Evolutionary conservation across 1,140 invertebrate species (phyloP), one percentile per base, ranked within the genome.

Genomic region (Cherax destructor): DNA sequence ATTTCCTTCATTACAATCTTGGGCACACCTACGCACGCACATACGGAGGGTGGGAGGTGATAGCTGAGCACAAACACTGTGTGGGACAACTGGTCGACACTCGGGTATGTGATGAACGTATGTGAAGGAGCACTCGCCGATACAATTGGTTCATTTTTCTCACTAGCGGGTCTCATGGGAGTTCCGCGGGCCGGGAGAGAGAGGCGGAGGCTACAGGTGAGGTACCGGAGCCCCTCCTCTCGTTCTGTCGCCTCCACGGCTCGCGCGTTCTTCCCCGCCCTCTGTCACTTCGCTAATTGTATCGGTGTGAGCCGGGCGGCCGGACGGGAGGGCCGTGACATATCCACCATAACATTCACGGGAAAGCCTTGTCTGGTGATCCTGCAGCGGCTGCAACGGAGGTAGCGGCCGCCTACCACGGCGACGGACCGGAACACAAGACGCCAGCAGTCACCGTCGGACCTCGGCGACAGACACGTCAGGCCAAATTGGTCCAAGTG

Each of bases 121-220:
- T 91, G 89, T 74, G 81, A 77, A n/a, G 74, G 76, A 78, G 80
- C 89, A 91, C 76, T 69, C 65, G 18, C 59, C 41, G 86, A 92
- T 92, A 88, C 69, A 88, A 92, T 88, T 86, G 81, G 80, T 88
- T 88, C 88, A 92, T 88, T 92, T 92, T 84, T 92, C 86, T 88
- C 86, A 88, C 81, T 78, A 84, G 86, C 76, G 50, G 72, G 59
- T 88, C 86, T 85, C 86, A 41, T 21, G 86, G 74, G 80, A 84
- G 74, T 80, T 83, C 52, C 81, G 72, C 56, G 21, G 77, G 91
- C 65, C 78, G 50, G 49, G 84, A 74, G 69, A 56, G 59, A 69
- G 61, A 61, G 78, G 69, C 80, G 47, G 72, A 18, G 74, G 76
- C 30, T 47, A 41, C 86, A 92, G 91, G 86, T 88, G 86, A 88